Evolutionary conservation across 2,113 vertebrate species (phyloP).

Genomic region (Benitochromis conjunctus): DNA sequence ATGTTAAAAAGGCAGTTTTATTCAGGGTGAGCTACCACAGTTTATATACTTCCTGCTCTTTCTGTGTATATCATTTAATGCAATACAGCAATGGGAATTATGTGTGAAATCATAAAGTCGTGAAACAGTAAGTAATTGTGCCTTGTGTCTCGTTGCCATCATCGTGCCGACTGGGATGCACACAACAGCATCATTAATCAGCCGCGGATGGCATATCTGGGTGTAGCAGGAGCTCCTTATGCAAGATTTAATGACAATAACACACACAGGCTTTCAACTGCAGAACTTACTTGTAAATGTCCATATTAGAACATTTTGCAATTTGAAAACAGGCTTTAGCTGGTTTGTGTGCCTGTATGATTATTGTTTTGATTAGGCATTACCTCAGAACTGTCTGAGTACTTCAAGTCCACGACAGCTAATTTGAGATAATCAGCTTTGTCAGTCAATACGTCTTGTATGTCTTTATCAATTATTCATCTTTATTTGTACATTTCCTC

Average conservation of each 20-base stretch:
- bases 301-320: background rate
- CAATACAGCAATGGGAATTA: background rate
- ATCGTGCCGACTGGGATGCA: constrained; percentile 11
- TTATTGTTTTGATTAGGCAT: background rate
- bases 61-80: background rate
- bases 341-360: background rate
- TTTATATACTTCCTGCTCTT: background rate
- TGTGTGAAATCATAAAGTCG: background rate
- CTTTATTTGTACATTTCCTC: constrained; percentile 29
- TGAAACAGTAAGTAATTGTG: background rate
- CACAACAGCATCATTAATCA: constrained; percentile 42
- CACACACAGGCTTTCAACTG: background rate
- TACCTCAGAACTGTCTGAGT: background rate
- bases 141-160: constrained; percentile 1
- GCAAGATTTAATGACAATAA: constrained; percentile 6
- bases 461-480: constrained; percentile 57
- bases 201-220: constrained; percentile 36
- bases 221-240: constrained; percentile 14
- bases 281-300: background rate
- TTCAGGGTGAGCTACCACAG: background rate
- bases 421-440: constrained; percentile 41
- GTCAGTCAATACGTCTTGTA: constrained; percentile 40
- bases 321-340: background rate
- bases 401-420: constrained; percentile 22
- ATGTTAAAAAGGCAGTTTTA: background rate